phyloP scores from a whole-genome alignment of 2,888 invertebrate genomes.

The Oscheius myriophilus region DNA sequence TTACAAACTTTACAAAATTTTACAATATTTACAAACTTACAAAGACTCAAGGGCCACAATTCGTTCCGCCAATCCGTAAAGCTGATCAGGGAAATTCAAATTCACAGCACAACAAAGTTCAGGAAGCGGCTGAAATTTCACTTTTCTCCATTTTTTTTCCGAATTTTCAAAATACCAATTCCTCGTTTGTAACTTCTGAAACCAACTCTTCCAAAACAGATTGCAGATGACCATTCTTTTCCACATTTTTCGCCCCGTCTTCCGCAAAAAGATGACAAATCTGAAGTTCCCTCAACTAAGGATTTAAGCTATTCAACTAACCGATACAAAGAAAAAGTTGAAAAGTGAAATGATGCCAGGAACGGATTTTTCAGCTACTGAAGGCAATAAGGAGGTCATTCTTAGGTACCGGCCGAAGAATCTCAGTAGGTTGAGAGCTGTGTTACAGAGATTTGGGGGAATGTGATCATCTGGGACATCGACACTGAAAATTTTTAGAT shows the following conservation, averaged over 20 bases:
- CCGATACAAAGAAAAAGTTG: conserved; percentile 63
- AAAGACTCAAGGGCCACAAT: conserved; percentile 92
- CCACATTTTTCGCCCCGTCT: conserved; percentile 38
- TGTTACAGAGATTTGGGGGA: conserved; percentile 67
- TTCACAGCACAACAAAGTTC: conserved; percentile 48
- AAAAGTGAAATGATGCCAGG: conserved; percentile 62
- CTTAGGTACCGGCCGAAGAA: conserved; percentile 67
- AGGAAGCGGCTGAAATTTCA: conserved; percentile 24
- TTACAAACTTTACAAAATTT: neutral
- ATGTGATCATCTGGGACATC: conserved; percentile 35
- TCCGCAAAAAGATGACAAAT: conserved; percentile 40
- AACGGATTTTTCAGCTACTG: conserved; percentile 60
- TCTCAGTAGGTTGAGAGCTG: conserved; percentile 63
- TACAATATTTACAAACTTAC: conserved; percentile 46
- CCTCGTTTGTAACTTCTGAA: neutral
- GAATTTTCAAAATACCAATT: conserved; percentile 1
- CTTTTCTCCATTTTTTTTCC: neutral
- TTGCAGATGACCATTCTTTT: conserved; percentile 23
- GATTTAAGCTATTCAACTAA: conserved; percentile 18
- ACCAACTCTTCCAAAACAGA: neutral
- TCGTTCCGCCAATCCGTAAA: conserved; percentile 86
- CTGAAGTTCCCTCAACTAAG: conserved; percentile 25
- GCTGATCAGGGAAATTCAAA: conserved; percentile 75
- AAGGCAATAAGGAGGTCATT: conserved; percentile 66
- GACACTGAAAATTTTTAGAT: conserved; percentile 8